A percentile compares a stretch with the other conserved stretches of the same genome.
phyloP scores from a whole-genome alignment of 2,888 invertebrate species.

The Drosophila borborema region DNA sequence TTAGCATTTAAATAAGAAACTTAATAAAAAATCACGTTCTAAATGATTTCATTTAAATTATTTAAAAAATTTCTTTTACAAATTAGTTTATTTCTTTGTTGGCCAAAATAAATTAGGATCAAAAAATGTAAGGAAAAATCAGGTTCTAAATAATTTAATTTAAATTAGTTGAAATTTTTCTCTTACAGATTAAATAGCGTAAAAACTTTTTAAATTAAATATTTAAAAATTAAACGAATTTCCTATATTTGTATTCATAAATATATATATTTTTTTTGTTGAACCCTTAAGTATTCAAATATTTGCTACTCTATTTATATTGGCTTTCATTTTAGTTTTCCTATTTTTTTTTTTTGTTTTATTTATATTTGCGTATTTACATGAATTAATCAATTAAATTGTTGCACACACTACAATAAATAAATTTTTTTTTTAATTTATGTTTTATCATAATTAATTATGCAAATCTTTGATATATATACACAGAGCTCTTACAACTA shows the following conservation, averaged over 20 bases:
- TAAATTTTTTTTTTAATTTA: not conserved
- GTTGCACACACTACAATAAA: constrained; percentile 18
- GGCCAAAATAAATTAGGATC: no score
- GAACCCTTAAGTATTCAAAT: not conserved
- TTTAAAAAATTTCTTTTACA: no score
- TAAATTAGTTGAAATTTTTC: no score
- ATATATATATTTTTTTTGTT: not conserved
- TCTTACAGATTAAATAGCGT: no score
- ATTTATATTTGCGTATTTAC: constrained; percentile 43
- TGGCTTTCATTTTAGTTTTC: not conserved
- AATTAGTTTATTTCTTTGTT: no score
- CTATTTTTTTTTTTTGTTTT: not conserved
- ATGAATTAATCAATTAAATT: constrained; percentile 27
- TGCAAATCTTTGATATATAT: constrained; percentile 26
- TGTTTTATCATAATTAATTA: constrained; percentile 11
- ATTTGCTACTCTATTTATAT: not conserved
- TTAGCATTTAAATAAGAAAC: no score
- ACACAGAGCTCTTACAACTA: constrained; percentile 38
- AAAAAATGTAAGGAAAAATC: no score
- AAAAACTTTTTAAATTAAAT: no score
- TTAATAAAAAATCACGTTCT: no score
- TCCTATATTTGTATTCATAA: not conserved
- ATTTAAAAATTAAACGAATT: not conserved
- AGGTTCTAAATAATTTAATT: no score
- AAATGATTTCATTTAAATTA: no score